Percentiles rank a stretch among this genome's conserved stretches.
Conservation (phyloP, 2,888 invertebrate species). For the Nephrotoma flavescens region DNA sequence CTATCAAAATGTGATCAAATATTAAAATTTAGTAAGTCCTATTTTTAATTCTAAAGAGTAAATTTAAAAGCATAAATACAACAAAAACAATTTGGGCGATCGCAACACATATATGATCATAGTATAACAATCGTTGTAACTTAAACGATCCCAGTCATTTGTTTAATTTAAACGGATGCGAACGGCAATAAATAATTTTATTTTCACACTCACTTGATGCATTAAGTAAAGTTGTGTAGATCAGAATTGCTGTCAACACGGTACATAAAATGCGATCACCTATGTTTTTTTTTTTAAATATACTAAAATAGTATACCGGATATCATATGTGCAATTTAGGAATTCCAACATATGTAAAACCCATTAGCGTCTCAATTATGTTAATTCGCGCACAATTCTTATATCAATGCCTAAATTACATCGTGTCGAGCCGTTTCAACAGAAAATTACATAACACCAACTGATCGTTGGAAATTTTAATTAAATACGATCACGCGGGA, state of each 20-base stretch:
- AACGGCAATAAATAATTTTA: neutral
- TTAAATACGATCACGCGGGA: neutral
- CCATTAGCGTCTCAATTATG: neutral
- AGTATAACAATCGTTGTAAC: too few relatives aligned
- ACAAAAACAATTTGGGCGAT: too few relatives aligned
- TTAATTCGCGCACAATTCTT: neutral
- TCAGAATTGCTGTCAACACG: neutral
- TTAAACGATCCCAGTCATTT: too few relatives aligned
- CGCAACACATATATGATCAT: too few relatives aligned
- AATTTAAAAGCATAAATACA: too few relatives aligned
- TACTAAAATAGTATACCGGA: neutral
- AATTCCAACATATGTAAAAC: neutral
- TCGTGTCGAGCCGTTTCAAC: neutral
- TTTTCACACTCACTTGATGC: neutral
- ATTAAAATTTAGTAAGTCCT: too few relatives aligned
- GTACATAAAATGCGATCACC: neutral
- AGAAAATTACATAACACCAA: neutral
- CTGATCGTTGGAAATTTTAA: neutral
- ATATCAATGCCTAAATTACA: neutral
- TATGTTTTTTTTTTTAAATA: neutral
- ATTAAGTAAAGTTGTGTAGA: neutral
- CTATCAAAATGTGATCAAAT: too few relatives aligned
- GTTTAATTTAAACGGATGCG: neutral
- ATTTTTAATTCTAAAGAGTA: too few relatives aligned
- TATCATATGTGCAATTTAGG: neutral